These are phyloP conservation scores for Nasua narica DNA, from an alignment of 2,797 vertebrate species.

Conservation along the genomic window DNA sequence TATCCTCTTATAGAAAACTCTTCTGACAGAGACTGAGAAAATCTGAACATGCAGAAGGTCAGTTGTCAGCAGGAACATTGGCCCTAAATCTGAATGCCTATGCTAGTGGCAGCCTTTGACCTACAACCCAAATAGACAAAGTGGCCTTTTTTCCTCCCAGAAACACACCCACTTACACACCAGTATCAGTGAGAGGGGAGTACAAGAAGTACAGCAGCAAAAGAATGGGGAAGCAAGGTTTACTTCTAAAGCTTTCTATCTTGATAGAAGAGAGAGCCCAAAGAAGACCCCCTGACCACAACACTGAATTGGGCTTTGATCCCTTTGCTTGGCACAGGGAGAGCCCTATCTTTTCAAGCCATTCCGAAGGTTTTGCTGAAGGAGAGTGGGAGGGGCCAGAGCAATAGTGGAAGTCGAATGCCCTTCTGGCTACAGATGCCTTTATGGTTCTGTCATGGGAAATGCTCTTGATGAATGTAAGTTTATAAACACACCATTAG, in stretches of 20 bases:
- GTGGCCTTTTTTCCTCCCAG: background rate
- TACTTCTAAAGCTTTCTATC: background rate
- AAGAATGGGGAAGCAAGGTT: background rate
- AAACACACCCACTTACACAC: background rate
- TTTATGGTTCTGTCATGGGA: background rate
- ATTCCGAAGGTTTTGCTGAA: background rate
- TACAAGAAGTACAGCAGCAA: background rate
- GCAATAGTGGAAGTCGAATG: too few species aligned
- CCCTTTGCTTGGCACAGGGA: background rate
- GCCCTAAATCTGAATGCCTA: background rate
- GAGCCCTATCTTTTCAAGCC: background rate
- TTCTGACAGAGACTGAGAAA: background rate
- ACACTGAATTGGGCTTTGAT: background rate
- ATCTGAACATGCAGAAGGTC: background rate
- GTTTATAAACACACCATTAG: background rate
- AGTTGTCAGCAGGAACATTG: background rate
- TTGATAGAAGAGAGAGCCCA: background rate
- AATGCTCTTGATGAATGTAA: background rate
- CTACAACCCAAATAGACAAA: background rate
- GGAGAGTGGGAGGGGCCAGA: too few species aligned
- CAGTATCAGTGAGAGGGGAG: background rate
- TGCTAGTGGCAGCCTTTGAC: background rate
- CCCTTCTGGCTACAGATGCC: background rate
- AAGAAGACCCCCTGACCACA: background rate
- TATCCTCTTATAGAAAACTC: background rate